Base-by-base conservation (phyloP, 1,140 invertebrate species). In the Aphis craccivora region DNA sequence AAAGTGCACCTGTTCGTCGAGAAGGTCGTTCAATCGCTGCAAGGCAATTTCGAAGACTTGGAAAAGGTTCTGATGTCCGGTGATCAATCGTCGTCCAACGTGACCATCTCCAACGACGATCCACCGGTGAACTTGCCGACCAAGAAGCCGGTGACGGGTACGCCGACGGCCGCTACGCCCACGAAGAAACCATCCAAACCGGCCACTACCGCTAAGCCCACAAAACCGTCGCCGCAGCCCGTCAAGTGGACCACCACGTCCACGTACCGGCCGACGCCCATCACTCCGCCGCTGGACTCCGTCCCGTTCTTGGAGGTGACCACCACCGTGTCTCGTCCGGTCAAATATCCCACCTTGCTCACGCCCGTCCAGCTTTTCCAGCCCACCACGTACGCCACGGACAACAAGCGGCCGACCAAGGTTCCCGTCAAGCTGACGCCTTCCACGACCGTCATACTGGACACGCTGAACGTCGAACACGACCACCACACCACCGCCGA, bases 1-100 rank as follows among this genome's bases (percentile, higher is more conserved):
- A 98, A 98, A 95, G 97, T 98, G 94, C 97, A 97, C 94, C 96
- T 96, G 0, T 97, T 98, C 94, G 97, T 98, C 0, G 97, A 97
- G 94, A 97, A 98, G 95, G 97, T 98, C 35, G 97, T 98, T 20
- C 96, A 97, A 94, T 97, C 97, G 37, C 95, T 98, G 4, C 97
- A 98, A 95, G 97, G 96, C 30, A 97, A 97, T 43, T 98, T 98
- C 94, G 96, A 97, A 94, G 97, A 97, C 90, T 94, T 98, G 25
- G 97, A 97, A 94, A 97, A 98, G 94, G 96, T 98, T 83, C 97
- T 98, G 9, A 96, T 97, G 94, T 96, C 96, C 40, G 94, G 94
- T 84, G 87, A 94, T 84, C 83, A 93, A 45, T 90, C 94, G 55
- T 60, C 89, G 51, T 76, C 93, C 45, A 94, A 94, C 93, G 89